These are phyloP conservation scores for Macrocentrus cingulum DNA, from an alignment of 1,140 invertebrate genomes.

Conservation along the genomic window DNA sequence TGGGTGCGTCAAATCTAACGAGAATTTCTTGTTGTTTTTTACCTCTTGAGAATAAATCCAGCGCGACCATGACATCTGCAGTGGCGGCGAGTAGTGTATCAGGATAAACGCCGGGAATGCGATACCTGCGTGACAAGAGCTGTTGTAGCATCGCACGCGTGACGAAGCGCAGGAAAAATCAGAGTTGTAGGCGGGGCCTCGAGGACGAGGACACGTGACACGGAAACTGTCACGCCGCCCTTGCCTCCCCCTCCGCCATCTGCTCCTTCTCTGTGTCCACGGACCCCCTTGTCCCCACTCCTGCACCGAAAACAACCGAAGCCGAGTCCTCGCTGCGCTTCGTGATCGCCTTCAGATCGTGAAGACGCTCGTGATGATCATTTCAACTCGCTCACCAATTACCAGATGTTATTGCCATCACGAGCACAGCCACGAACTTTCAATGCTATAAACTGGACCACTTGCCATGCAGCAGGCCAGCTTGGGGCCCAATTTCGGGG, in stretches of 20 bases:
- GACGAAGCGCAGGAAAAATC: constrained; percentile 45
- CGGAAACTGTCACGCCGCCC: constrained; percentile 59
- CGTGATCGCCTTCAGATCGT: background rate
- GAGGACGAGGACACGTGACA: constrained; percentile 56
- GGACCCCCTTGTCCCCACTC: background rate
- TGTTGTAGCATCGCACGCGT: no score
- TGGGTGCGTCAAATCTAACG: no score
- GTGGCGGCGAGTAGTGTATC: no score
- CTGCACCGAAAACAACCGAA: constrained; percentile 35
- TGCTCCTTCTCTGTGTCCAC: background rate
- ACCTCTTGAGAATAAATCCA: no score
- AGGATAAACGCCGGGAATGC: no score
- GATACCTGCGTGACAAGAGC: background rate
- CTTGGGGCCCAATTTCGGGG: constrained; percentile 33
- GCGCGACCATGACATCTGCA: no score
- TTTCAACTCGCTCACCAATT: no score
- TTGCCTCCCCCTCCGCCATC: constrained; percentile 38
- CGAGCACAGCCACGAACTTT: no score
- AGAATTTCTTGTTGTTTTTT: no score
- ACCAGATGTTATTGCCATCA: background rate
- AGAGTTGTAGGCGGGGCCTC: constrained; percentile 52
- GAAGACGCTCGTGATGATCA: constrained; percentile 6
- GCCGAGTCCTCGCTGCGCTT: constrained; percentile 27
- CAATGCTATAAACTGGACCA: no score
- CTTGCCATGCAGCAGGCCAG: constrained; percentile 49